Evolutionary conservation across 2,888 invertebrate species (phyloP), one percentile per base, ranked within the genome.

Genomic region (Diarsia brunnea): DNA sequence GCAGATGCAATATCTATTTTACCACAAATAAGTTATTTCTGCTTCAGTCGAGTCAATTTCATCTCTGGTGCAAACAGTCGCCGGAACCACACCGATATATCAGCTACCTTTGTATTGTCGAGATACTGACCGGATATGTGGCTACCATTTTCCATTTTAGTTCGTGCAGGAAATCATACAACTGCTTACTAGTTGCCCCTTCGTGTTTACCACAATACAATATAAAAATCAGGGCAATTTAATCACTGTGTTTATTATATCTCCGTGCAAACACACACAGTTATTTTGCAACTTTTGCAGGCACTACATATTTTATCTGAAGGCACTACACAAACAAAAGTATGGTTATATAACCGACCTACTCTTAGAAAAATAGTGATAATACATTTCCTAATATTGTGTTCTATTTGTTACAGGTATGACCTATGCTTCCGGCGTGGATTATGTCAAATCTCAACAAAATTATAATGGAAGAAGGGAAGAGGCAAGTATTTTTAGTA

Each of bases 341-440:
- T 63, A 27, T 38, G 38, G 5, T 38, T 38, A 38, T 7, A 38
- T 38, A 38, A 5, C 7, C 38, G 38, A 38, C 38, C 38, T 38
- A 38, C 38, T 31, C 4, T 2, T 12, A 11, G 16, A 45, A 63
- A 60, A 49, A 27, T 14, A 7, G 12, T 49, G 1, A 21, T 73
- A 38, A 27, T 11, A 11, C 5, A 14, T 31, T 31, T n/a, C 2
- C 21, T 51, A 58, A 45, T 16, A n/a, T 49, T 27, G 5, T 67
- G 58, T 73, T 85, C 73, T 79, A 47, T 27, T 91, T 89, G 89
- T 91, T 90, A 10, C 91, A 92, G 92, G 76, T 66, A 81, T 80
- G 60, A 71, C 69, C 38, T 65, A 83, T 63, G 64, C 82, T 4
- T 38, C 45, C n/a, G 31, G 64, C 47, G 74, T 87, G 11, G 88